Conservation (phyloP, 2,797 vertebrate species). For the Scarus forsteni region DNA sequence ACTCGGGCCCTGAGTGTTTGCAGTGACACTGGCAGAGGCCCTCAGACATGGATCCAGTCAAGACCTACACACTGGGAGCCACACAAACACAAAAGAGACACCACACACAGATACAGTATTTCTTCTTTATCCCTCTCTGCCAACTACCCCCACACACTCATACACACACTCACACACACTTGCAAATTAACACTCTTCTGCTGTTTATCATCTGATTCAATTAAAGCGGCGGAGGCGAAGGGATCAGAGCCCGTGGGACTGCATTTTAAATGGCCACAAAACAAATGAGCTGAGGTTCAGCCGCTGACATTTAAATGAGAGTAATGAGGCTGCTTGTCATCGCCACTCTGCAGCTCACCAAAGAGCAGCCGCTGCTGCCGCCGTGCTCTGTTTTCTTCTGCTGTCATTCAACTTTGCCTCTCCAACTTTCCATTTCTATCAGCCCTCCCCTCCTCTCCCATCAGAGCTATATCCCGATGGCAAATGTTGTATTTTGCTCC, state of each 20-base stretch:
- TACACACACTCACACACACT: conserved; percentile 45
- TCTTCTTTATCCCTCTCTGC: conserved; percentile 58
- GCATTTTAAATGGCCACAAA: conserved; percentile 65
- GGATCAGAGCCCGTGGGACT: conserved; percentile 57
- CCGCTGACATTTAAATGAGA: conserved; percentile 78
- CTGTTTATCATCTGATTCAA: conserved; percentile 76
- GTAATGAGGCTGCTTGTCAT: conserved; percentile 77
- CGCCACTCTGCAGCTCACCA: conserved; percentile 28
- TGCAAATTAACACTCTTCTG: conserved; percentile 63
- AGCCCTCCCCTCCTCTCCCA: conserved; percentile 2
- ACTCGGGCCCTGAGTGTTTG: not conserved
- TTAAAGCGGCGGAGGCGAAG: conserved; percentile 61
- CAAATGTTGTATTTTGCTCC: conserved; percentile 23
- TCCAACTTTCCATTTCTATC: conserved; percentile 21
- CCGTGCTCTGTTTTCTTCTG: conserved; percentile 7
- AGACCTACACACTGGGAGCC: conserved; percentile 1
- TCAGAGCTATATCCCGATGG: conserved; percentile 20
- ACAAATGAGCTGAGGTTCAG: conserved; percentile 76
- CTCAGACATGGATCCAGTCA: not conserved
- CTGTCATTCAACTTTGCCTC: conserved; percentile 22
- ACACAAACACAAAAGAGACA: conserved; percentile 30
- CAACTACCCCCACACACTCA: conserved; percentile 33
- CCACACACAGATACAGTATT: conserved; percentile 44
- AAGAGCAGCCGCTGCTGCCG: not conserved
- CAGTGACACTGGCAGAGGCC: conserved; percentile 1